A percentile compares a stretch with the other conserved stretches of the same genome.
phyloP scores from a whole-genome alignment of 1,140 invertebrate genomes.

The Tetramorium parvispinum region DNA sequence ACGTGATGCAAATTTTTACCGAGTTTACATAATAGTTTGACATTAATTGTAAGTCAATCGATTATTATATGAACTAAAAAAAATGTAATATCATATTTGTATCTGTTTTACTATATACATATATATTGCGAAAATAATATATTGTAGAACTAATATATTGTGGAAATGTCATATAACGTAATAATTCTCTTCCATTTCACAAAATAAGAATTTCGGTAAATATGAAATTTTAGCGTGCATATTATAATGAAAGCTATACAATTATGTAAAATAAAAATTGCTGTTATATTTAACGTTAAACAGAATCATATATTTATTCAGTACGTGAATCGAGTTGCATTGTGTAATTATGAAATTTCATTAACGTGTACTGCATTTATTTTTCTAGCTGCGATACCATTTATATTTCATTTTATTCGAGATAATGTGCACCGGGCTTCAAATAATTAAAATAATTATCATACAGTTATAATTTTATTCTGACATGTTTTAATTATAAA shows the following conservation, averaged over 20 bases:
- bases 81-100: background rate
- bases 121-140: background rate
- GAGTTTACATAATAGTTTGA: background rate
- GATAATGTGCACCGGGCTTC: conserved; percentile 23
- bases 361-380: conserved; percentile 29
- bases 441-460: conserved; percentile 55
- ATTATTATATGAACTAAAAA: background rate
- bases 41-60: background rate
- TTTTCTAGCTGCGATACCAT: conserved; percentile 30
- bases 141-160: background rate
- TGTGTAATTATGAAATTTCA: conserved; percentile 52
- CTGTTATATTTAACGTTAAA: conserved; percentile 38
- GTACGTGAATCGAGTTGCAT: conserved; percentile 10
- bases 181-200: background rate
- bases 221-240: background rate
- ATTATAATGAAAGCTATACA: conserved; percentile 11
- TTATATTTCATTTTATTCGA: conserved; percentile 31
- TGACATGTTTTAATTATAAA: conserved; percentile 33
- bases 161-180: background rate
- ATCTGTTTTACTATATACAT: background rate
- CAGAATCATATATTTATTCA: conserved; percentile 47
- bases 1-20: background rate
- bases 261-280: conserved; percentile 25
- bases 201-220: conserved; percentile 27
- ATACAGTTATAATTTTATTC: conserved; percentile 45